Evolutionary conservation across 2,113 vertebrate genomes (phyloP).

Genomic region (Pagrus major): DNA sequence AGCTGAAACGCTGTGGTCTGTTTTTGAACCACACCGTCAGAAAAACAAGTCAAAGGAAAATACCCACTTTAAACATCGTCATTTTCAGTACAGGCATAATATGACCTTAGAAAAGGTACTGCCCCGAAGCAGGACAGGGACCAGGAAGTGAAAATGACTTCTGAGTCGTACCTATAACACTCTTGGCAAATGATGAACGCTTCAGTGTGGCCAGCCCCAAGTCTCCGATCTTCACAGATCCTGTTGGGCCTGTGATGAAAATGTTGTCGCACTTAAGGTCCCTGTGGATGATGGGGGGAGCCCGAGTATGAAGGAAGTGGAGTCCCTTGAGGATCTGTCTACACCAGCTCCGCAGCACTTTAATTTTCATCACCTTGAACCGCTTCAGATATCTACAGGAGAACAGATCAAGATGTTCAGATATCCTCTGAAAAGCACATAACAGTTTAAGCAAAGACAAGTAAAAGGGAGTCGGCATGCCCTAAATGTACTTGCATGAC

Average conservation of each 20-base stretch:
- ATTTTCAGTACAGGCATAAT: conserved; percentile 45
- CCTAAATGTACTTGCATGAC: too few species aligned
- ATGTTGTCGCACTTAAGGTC: conserved; percentile 99
- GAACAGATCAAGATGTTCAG: conserved; percentile 8
- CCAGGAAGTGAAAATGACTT: conserved; percentile 54
- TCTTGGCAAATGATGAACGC: conserved; percentile 98
- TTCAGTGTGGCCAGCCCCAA: conserved; percentile 96
- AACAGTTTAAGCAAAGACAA: too few species aligned
- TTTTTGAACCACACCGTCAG: conserved; percentile 82
- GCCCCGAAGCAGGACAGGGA: conserved; percentile 34
- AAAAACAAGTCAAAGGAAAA: conserved; percentile 66
- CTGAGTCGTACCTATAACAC: conserved; percentile 94
- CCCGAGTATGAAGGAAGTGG: conserved; percentile 96
- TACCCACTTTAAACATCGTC: conserved; percentile 53
- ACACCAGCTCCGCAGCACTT: conserved; percentile 98
- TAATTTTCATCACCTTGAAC: conserved; percentile 99
- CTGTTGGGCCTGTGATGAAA: conserved; percentile 98
- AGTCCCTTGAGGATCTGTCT: conserved; percentile 98
- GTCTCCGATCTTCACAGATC: conserved; percentile 99
- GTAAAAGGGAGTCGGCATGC: too few species aligned
- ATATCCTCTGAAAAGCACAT: not conserved
- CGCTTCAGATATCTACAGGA: conserved; percentile 93
- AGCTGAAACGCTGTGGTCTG: conserved; percentile 87
- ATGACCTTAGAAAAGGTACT: conserved; percentile 29
- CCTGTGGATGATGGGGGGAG: conserved; percentile 97